phyloP scores from a whole-genome alignment of 2,797 vertebrate species.

The Anableps anableps region DNA sequence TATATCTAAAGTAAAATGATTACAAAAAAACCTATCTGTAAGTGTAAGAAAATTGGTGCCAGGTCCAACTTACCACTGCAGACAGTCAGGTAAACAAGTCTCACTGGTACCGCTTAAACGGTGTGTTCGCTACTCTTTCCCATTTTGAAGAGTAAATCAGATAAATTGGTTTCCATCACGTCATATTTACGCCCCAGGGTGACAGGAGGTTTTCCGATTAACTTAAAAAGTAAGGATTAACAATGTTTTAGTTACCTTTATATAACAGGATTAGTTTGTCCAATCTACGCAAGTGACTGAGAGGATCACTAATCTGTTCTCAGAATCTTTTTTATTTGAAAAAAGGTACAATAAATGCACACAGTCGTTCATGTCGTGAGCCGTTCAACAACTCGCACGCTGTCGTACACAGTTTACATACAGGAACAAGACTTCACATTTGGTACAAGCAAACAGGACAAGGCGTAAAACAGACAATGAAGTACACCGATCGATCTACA shows the following conservation, averaged over 20 bases:
- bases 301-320: conserved; percentile 61
- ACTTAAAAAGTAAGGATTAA: background rate
- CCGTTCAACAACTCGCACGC: conserved; percentile 31
- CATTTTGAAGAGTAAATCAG: background rate
- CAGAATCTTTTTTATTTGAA: conserved; percentile 64
- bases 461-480: conserved; percentile 43
- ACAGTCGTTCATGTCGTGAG: conserved; percentile 44
- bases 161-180: background rate
- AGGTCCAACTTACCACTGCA: no score
- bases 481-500: conserved; percentile 41
- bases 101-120: no score
- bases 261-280: background rate
- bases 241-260: background rate
- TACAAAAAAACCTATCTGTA: background rate
- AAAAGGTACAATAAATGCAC: conserved; percentile 44
- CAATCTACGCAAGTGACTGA: conserved; percentile 37
- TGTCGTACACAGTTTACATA: conserved; percentile 51
- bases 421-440: conserved; percentile 46
- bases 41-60: background rate
- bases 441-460: conserved; percentile 45
- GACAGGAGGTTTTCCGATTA: background rate
- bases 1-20: background rate
- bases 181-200: background rate
- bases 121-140: background rate
- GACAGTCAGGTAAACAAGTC: no score